phyloP scores from a whole-genome alignment of 1,140 invertebrate species.

The Calephelis nemesis region DNA sequence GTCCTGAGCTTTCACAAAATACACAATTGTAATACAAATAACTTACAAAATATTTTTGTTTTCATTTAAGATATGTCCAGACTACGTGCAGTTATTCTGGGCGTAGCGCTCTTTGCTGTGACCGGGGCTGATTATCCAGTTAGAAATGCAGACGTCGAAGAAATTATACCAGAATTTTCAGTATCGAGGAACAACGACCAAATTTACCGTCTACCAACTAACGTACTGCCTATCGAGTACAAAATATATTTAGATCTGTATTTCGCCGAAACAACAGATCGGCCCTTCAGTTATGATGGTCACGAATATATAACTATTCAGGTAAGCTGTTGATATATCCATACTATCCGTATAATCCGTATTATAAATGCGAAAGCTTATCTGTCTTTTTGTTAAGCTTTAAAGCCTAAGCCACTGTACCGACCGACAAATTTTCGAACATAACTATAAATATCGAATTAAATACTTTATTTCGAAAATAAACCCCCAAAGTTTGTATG shows the following conservation, averaged over 20 bases:
- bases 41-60: background rate
- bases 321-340: too few relatives aligned
- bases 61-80: slow-evolving; percentile 58
- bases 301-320: too few relatives aligned
- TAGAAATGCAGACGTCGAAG: slow-evolving; percentile 47
- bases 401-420: too few relatives aligned
- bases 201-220: slow-evolving; percentile 54
- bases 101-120: slow-evolving; percentile 35
- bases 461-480: too few relatives aligned
- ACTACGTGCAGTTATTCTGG: slow-evolving; percentile 29
- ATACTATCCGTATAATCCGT: too few relatives aligned
- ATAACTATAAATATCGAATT: too few relatives aligned
- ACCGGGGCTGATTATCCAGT: slow-evolving; percentile 42
- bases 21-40: background rate
- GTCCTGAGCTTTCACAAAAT: too few relatives aligned
- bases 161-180: slow-evolving; percentile 25
- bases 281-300: too few relatives aligned
- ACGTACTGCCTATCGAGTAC: slow-evolving; percentile 61
- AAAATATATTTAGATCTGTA: slow-evolving; percentile 66
- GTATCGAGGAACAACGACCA: slow-evolving; percentile 37
- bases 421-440: too few relatives aligned
- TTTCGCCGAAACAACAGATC: slow-evolving; percentile 43
- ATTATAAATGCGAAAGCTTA: too few relatives aligned
- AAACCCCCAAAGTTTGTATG: too few relatives aligned
- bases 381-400: too few relatives aligned